Conservation (phyloP, 2,888 invertebrate species). For the Diplazon laetatorius region DNA sequence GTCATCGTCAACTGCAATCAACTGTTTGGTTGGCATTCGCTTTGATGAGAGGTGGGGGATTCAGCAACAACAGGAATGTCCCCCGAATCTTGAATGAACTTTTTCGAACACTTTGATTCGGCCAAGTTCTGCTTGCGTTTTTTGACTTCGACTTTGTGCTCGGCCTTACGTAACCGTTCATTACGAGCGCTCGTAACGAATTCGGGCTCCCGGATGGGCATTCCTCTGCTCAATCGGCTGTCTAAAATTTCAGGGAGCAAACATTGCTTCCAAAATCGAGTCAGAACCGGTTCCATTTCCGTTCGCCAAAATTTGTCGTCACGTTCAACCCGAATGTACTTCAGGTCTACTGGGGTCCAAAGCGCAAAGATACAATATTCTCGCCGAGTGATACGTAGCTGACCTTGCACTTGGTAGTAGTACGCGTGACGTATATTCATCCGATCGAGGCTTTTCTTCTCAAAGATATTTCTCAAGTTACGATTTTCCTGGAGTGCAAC, state of each 20-base stretch:
- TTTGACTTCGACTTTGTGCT: too few relatives aligned
- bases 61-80: too few relatives aligned
- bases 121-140: neutral
- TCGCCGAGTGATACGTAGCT: conserved; percentile 53
- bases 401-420: conserved; percentile 68
- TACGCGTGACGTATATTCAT: conserved; percentile 63
- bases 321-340: conserved; percentile 36
- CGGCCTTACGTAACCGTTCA: neutral
- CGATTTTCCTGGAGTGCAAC: conserved; percentile 40
- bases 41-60: too few relatives aligned
- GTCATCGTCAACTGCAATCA: neutral
- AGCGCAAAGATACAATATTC: conserved; percentile 15
- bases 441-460: conserved; percentile 5
- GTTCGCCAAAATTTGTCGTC: conserved; percentile 58
- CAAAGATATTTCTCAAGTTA: conserved; percentile 32
- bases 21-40: too few relatives aligned
- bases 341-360: conserved; percentile 56
- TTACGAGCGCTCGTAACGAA: conserved; percentile 51
- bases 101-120: too few relatives aligned
- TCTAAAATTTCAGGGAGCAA: conserved; percentile 61
- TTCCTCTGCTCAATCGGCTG: conserved; percentile 25
- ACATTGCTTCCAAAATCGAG: conserved; percentile 49
- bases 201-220: conserved; percentile 46
- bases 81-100: too few relatives aligned
- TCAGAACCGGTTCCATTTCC: conserved; percentile 50